Percentiles rank a stretch among this genome's conserved stretches.
Conservation (phyloP, 2,113 vertebrate genomes). For the Cottus gobio region DNA sequence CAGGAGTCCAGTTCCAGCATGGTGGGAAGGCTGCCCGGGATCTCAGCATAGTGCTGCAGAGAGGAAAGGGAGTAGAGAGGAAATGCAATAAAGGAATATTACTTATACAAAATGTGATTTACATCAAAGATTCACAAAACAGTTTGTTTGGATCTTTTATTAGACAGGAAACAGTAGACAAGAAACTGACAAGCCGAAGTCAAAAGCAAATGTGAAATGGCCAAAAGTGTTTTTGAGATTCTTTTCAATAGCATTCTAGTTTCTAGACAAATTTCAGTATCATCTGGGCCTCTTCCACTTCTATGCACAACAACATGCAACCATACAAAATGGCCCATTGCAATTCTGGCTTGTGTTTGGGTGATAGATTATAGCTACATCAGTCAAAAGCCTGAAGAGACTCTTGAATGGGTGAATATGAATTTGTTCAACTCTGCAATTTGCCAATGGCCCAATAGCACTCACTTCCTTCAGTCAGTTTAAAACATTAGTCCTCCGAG, state of each 20-base stretch:
- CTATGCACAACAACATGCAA: background rate
- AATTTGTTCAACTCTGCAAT: slow-evolving; percentile 27
- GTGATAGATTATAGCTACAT: background rate
- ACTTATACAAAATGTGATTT: background rate
- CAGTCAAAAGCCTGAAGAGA: slow-evolving; percentile 26
- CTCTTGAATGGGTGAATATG: slow-evolving; percentile 10
- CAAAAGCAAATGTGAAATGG: background rate
- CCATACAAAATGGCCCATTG: background rate
- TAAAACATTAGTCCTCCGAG: slow-evolving; percentile 46
- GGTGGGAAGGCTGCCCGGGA: slow-evolving; percentile 66
- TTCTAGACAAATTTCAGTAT: background rate
- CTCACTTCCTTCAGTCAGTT: slow-evolving; percentile 17
- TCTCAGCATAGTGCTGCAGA: slow-evolving; percentile 89
- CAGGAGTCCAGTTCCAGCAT: slow-evolving; percentile 90
- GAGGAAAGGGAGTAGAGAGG: slow-evolving; percentile 25
- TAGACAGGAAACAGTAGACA: background rate
- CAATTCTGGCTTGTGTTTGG: background rate
- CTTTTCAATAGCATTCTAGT: background rate
- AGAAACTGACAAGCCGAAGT: background rate
- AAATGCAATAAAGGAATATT: background rate
- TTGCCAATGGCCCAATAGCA: slow-evolving; percentile 23
- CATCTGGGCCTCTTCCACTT: background rate
- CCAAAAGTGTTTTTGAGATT: background rate
- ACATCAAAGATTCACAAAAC: slow-evolving; percentile 11
- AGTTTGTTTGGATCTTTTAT: background rate